Base-by-base conservation (phyloP, 2,888 invertebrate genomes). In the Euplagia quadripunctaria region DNA sequence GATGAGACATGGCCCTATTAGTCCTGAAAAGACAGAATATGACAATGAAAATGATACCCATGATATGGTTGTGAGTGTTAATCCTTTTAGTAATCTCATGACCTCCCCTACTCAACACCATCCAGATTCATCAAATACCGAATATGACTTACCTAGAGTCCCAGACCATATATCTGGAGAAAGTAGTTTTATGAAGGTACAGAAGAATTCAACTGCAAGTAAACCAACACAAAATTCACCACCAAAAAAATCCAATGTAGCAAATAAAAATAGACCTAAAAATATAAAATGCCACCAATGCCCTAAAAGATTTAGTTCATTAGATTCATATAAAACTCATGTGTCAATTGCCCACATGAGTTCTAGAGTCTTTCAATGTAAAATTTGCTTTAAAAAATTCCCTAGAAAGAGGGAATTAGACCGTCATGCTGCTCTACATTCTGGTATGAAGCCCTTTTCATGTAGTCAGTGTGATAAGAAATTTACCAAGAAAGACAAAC, bases 401-500 rank as follows among this genome's bases (percentile, higher is more conserved):
- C 94, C 97, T 52, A 93, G 97, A 3, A 97, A 97, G 90, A 95
- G 97, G 64, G 97, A 98, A 89, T 90, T 97, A 14, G 97, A 97
- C 80, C 94, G 97, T 0, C 98, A 98, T 90, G 95, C 96, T 20
- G 95, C 96, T 0, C 95, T 97, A 1, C 97, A 97, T 89, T 96
- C 97, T 63, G 97, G 97, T 0, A 95, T 97, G 91, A 97, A 97
- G 82, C 96, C 97, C 3, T 97, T 97, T 86, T 96, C 97, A 70
- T 98, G 98, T 87, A 96, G 94, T 69, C 96, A 96, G 73, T 97
- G 97, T 91, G 97, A 97, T 79, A 97, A 97, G 83, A 96, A 96
- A 79, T 97, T 97, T 88, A 97, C 96, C 61, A 96, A 97, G 67
- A 97, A 97, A 85, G 97, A 97, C 85, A 97, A 97, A 90, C 93